Evolutionary conservation across 2,888 invertebrate species (phyloP), one percentile per base, ranked within the genome.

Genomic region (Willowsia nigromaculata): DNA sequence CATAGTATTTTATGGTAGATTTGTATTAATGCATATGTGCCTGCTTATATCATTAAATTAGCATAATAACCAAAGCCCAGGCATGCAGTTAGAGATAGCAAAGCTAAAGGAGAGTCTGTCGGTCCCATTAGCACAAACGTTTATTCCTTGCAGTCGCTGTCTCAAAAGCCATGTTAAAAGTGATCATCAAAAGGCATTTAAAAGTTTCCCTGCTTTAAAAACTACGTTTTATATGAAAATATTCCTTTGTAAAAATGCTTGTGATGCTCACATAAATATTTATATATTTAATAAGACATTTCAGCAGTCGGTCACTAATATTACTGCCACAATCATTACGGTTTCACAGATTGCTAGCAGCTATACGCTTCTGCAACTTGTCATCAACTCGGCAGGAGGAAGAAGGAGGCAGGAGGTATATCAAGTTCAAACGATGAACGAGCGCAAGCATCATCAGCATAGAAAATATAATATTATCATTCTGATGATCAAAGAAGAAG

Each of bases 161-260:
- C 65, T 68, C 22, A 40, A 40, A 43, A 53, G 50, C 50, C 33
- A 30, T 50, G 59, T 56, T 74, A 37, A 76, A 85, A 11, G 33
- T 15, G 85, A 74, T 85, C 85, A 85, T 85, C 85, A 85, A 85
- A 85, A 85, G 74, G 47, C 71, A 85, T 74, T 85, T 85, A 85
- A 76, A 56, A 74, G 47, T 76, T 85, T 76, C 27, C 43, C 68
- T 11, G 22, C 62, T 18, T 68, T 50, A 50, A 68, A 3, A n/a
- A 7, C 3, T 78, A 4, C 37, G 37, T 40, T 22, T 22, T n/a
- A 22, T 59, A 37, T 1, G 7, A 43, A 65, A 82, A 81, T 81
- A 33, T 80, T 11, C 33, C 15, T 22, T 37, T 76, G 18, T 56
- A 30, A 53, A 80, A 80, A 59, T 30, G 22, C 33, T n/a, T n/a